Conservation (phyloP, 2,888 invertebrate species). For the Pristionchus entomophagus region DNA sequence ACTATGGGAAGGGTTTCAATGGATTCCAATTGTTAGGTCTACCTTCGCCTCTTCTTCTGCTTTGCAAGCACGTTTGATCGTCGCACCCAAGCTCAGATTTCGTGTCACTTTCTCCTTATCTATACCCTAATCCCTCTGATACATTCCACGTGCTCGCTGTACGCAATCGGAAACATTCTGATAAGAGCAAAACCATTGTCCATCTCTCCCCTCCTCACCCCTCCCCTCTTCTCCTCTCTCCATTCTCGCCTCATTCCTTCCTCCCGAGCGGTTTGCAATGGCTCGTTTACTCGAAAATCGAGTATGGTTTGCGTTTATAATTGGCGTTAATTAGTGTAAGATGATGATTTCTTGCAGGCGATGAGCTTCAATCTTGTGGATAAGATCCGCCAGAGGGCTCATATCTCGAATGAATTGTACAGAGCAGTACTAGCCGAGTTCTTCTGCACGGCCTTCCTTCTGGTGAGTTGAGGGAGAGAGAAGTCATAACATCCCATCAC, state of each 20-base stretch:
- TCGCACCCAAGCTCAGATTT: neutral
- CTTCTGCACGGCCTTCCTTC: slow-evolving; percentile 64
- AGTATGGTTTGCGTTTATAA: neutral
- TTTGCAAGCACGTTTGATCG: neutral
- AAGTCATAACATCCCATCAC: too few relatives aligned
- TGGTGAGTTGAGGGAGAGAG: slow-evolving; percentile 52
- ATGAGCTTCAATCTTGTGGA: slow-evolving; percentile 58
- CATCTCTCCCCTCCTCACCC: neutral
- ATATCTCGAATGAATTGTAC: slow-evolving; percentile 61
- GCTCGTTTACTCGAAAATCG: neutral
- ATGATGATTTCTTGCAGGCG: neutral
- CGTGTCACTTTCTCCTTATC: neutral
- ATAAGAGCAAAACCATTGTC: neutral
- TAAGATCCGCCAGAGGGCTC: slow-evolving; percentile 55
- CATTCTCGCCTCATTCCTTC: neutral
- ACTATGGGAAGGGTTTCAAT: too few relatives aligned
- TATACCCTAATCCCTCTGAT: neutral
- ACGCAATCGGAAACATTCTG: neutral
- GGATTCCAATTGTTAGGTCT: too few relatives aligned
- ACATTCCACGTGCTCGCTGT: neutral
- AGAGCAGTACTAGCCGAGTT: slow-evolving; percentile 64
- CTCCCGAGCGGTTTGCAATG: neutral
- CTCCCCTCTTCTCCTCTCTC: neutral
- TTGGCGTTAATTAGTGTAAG: neutral
- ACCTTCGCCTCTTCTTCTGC: neutral